Evolutionary conservation across 2,888 invertebrate species (phyloP).

Genomic region (Orthosia incerta): DNA sequence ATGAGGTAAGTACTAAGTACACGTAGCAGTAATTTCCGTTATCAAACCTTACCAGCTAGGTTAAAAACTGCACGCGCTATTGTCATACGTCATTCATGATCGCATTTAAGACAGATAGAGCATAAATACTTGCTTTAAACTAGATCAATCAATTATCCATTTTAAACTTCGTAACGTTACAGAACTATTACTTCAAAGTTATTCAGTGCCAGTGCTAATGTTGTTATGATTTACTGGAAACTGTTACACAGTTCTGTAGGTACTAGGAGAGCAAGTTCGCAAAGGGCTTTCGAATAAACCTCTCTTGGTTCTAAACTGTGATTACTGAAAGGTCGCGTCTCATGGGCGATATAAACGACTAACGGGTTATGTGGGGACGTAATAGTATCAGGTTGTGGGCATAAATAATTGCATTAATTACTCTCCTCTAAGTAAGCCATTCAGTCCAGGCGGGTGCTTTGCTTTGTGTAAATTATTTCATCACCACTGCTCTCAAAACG

Average conservation of each 20-base stretch:
- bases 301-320: conserved; percentile 41
- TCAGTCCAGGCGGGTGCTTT: too few species aligned
- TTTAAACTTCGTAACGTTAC: conserved; percentile 17
- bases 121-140: not conserved
- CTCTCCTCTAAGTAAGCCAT: too few species aligned
- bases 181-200: conserved; percentile 26
- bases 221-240: conserved; percentile 41
- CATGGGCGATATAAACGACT: conserved; percentile 40
- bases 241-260: conserved; percentile 1
- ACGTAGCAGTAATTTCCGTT: too few species aligned
- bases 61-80: too few species aligned
- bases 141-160: conserved; percentile 22
- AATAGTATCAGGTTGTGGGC: conserved; percentile 1
- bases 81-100: too few species aligned
- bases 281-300: conserved; percentile 37
- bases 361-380: conserved; percentile 1
- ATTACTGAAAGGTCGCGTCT: conserved; percentile 52
- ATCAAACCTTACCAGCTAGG: too few species aligned
- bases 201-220: conserved; percentile 23
- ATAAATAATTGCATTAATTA: conserved; percentile 21
- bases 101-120: too few species aligned
- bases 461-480: too few species aligned
- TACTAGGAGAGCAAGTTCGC: conserved; percentile 38
- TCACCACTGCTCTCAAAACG: too few species aligned
- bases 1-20: too few species aligned